These are phyloP conservation scores for Lacanobia oleracea DNA, from an alignment of 2,888 invertebrate species.

Conservation along the genomic window DNA sequence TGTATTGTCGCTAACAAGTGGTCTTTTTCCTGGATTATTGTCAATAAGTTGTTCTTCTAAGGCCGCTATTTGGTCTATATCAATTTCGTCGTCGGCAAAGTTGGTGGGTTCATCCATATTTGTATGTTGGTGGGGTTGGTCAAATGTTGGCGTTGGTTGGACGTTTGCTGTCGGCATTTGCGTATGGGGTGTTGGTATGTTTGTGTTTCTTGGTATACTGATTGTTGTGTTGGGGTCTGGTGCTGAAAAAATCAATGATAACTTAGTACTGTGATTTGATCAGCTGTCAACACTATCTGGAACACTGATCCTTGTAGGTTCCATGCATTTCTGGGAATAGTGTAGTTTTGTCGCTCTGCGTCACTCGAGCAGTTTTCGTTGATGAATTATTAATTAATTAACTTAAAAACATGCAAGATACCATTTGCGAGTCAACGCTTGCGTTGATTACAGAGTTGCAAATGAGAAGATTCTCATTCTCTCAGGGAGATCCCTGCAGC, in stretches of 20 bases:
- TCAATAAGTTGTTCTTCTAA: conserved; percentile 79
- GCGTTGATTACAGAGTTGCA: background rate
- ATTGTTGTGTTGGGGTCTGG: conserved; percentile 69
- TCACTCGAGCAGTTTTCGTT: background rate
- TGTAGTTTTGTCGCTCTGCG: background rate
- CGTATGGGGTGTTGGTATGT: conserved; percentile 72
- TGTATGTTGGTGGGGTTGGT: conserved; percentile 47
- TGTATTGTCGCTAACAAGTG: conserved; percentile 58
- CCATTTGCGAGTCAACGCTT: background rate
- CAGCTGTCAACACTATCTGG: background rate
- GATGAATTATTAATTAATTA: background rate
- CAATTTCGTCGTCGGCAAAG: conserved; percentile 81
- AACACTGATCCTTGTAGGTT: background rate
- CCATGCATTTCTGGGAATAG: background rate
- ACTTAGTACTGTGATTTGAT: background rate
- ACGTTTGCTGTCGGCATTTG: conserved; percentile 69
- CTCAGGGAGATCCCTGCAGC: no score
- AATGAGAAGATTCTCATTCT: no score
- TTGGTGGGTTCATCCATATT: conserved; percentile 72
- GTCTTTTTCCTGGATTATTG: conserved; percentile 74
- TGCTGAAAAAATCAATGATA: conserved; percentile 68
- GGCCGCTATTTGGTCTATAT: conserved; percentile 80
- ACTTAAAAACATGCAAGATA: background rate
- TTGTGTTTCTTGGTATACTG: conserved; percentile 71
- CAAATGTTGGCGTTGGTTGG: conserved; percentile 48